phyloP scores from a whole-genome alignment of 2,888 invertebrate genomes.

The Aspidapion aeneum region DNA sequence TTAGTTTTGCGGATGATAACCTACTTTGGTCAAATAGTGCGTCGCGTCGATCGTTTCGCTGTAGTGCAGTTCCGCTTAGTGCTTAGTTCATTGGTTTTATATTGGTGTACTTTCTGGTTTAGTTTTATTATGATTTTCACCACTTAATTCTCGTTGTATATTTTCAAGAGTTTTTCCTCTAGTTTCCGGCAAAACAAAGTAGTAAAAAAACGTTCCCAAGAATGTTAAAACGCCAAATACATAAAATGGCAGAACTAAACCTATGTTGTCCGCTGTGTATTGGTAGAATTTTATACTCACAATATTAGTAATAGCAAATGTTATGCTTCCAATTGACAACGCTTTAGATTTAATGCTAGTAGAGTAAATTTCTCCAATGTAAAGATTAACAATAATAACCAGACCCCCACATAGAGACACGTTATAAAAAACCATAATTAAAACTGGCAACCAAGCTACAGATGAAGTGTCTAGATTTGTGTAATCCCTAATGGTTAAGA shows the following conservation, averaged over 20 bases:
- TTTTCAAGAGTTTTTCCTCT: constrained; percentile 35
- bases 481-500: constrained; percentile 31
- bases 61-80: no score
- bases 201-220: constrained; percentile 34
- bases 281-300: constrained; percentile 37
- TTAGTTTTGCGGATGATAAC: no score
- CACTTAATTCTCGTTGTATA: constrained; percentile 35
- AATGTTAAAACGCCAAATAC: constrained; percentile 32
- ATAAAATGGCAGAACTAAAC: constrained; percentile 36
- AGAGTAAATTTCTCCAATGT: constrained; percentile 39
- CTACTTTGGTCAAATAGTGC: no score
- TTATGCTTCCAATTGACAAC: constrained; percentile 31
- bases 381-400: constrained; percentile 31
- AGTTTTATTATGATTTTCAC: no score
- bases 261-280: constrained; percentile 31
- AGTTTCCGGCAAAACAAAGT: constrained; percentile 39
- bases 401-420: constrained; percentile 34
- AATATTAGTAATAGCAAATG: constrained; percentile 31
- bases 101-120: no score
- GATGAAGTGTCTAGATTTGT: constrained; percentile 27
- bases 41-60: no score
- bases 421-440: constrained; percentile 35
- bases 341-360: constrained; percentile 38
- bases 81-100: no score
- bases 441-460: constrained; percentile 34